These are phyloP conservation scores for Poeciliopsis infans DNA, from an alignment of 2,797 vertebrate genomes.

Conservation along the genomic window DNA sequence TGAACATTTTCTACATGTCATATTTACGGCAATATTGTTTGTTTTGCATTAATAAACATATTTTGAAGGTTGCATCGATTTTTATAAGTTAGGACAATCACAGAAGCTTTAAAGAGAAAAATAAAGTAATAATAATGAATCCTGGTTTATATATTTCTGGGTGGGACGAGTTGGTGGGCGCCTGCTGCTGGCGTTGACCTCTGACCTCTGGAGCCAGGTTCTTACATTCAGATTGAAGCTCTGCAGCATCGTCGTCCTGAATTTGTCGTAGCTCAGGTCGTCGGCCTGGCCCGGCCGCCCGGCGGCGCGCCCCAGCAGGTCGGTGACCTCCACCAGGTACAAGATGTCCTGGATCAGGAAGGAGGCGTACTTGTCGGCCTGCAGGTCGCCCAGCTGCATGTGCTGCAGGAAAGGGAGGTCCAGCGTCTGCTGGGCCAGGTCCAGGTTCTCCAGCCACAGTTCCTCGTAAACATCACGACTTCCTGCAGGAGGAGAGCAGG, in stretches of 20 bases:
- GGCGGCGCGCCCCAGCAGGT: neutral
- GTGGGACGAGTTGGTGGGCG: too few relatives aligned
- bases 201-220: neutral
- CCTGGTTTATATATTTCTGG: too few relatives aligned
- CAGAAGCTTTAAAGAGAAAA: too few relatives aligned
- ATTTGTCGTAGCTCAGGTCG: neutral
- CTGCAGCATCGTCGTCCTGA: neutral
- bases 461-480: neutral
- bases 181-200: too few relatives aligned
- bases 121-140: too few relatives aligned
- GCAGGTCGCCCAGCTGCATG: slow-evolving; percentile 3
- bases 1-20: too few relatives aligned
- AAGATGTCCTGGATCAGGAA: slow-evolving; percentile 20
- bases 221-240: slow-evolving; percentile 8
- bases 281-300: rapidly evolving
- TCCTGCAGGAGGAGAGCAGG: neutral
- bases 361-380: neutral
- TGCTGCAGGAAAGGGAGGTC: neutral
- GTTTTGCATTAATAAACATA: too few relatives aligned
- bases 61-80: too few relatives aligned
- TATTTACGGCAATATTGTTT: too few relatives aligned
- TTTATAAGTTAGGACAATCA: too few relatives aligned
- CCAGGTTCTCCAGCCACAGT: neutral
- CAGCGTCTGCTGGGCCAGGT: neutral
- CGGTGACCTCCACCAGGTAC: neutral